A percentile compares a stretch with the other conserved stretches of the same genome.
These are phyloP conservation scores for Oriolus oriolus DNA, from an alignment of 2,113 vertebrate species.

Conservation along the genomic window DNA sequence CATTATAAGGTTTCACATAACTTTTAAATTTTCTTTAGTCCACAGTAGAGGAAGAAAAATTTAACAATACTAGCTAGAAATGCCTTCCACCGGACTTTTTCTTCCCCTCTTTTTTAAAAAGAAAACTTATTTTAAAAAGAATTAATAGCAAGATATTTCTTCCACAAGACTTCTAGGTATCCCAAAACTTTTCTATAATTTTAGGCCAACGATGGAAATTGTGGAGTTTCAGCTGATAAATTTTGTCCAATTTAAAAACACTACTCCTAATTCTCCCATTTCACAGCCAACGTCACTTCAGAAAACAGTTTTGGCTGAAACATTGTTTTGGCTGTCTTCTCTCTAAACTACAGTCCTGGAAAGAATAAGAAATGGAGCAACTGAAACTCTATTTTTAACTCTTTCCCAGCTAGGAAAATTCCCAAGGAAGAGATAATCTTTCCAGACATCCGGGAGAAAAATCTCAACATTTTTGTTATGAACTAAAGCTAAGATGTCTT, in stretches of 20 bases:
- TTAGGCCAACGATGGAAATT: background rate
- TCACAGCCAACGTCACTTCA: background rate
- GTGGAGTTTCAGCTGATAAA: background rate
- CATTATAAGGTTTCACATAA: background rate
- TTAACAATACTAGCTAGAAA: background rate
- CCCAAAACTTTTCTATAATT: background rate
- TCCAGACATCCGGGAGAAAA: background rate
- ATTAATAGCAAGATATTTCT: background rate
- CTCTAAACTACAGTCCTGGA: background rate
- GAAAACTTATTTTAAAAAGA: background rate
- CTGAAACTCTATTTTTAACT: background rate
- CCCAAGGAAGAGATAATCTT: background rate
- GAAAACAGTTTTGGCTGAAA: background rate
- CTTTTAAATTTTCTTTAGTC: background rate
- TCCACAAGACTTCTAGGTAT: background rate
- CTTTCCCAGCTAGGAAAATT: background rate
- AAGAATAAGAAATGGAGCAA: background rate
- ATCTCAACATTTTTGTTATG: background rate
- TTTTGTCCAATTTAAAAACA: background rate
- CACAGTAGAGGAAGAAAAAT: background rate
- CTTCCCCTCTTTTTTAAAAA: background rate
- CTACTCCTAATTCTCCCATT: background rate
- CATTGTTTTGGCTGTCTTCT: background rate
- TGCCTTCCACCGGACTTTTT: background rate
- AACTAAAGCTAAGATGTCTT: background rate